phyloP scores from a whole-genome alignment of 1,140 invertebrate genomes.

The Drosophila mauritiana region DNA sequence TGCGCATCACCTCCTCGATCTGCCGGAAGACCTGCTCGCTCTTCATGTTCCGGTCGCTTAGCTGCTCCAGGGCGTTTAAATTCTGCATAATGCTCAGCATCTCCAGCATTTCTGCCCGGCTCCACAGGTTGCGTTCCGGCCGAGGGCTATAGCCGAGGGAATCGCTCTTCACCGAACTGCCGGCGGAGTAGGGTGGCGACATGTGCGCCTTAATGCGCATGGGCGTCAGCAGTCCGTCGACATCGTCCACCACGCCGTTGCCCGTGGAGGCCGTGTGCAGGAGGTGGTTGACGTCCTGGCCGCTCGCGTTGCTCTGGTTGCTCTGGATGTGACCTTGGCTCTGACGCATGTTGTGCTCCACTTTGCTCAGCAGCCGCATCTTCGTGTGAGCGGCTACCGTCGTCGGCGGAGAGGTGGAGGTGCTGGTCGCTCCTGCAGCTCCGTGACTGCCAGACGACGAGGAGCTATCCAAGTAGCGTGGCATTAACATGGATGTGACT shows the following conservation, averaged over 20 bases:
- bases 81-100: slow-evolving; percentile 77
- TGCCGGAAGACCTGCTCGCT: slow-evolving; percentile 74
- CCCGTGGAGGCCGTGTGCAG: slow-evolving; percentile 67
- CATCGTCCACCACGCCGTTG: slow-evolving; percentile 71
- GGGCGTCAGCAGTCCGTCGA: slow-evolving; percentile 71
- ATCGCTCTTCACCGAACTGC: slow-evolving; percentile 5
- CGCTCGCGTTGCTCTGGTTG: slow-evolving; percentile 22
- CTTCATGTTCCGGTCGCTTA: slow-evolving; percentile 75
- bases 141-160: slow-evolving; percentile 33
- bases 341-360: slow-evolving; percentile 74
- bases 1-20: slow-evolving; percentile 72
- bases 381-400: slow-evolving; percentile 73
- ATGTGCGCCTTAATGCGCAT: slow-evolving; percentile 51
- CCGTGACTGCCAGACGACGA: slow-evolving; percentile 37
- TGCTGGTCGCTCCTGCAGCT: slow-evolving; percentile 4
- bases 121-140: slow-evolving; percentile 80
- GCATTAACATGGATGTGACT: slow-evolving; percentile 65
- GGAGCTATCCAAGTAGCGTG: slow-evolving; percentile 50
- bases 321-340: slow-evolving; percentile 44
- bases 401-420: slow-evolving; percentile 33
- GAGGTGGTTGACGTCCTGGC: slow-evolving; percentile 63
- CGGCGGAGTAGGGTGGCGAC: slow-evolving; percentile 24
- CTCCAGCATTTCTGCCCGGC: slow-evolving; percentile 75
- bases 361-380: slow-evolving; percentile 70
- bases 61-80: slow-evolving; percentile 68